Percentiles rank a stretch among this genome's conserved stretches.
Evolutionary conservation across 2,797 vertebrate genomes (phyloP).

Genomic region (Hybognathus amarus): DNA sequence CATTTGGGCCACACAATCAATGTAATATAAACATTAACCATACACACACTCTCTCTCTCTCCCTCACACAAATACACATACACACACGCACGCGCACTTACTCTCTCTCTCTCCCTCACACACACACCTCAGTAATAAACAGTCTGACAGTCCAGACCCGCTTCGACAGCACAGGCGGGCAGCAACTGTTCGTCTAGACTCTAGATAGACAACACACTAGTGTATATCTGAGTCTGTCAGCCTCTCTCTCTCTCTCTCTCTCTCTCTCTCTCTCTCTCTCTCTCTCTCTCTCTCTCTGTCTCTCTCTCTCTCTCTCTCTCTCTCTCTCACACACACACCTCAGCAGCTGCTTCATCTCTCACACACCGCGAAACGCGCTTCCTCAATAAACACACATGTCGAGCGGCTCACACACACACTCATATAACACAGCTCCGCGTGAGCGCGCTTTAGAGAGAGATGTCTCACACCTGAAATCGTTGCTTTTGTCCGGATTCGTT

Average conservation of each 20-base stretch:
- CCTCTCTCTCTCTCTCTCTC: no score
- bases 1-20: no score
- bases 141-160: no score
- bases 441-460: not conserved
- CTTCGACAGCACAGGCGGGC: no score
- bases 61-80: no score
- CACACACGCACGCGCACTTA: rapidly evolving
- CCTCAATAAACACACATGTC: not conserved
- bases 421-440: not conserved
- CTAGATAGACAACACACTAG: not conserved
- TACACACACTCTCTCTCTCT: no score
- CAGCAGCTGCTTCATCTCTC: not conserved
- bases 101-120: no score
- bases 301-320: no score
- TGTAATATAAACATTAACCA: no score
- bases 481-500: constrained; percentile 1
- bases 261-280: no score
- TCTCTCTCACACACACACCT: not conserved
- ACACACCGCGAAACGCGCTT: not conserved
- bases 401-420: not conserved
- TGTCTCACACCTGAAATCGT: constrained; percentile 19
- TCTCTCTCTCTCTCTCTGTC: no score
- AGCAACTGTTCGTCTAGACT: not conserved
- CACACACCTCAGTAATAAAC: no score
- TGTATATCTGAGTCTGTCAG: not conserved